Percentiles rank a stretch among this genome's conserved stretches.
Evolutionary conservation across 2,113 vertebrate genomes (phyloP).

Genomic region (Ammodramus savannarum): DNA sequence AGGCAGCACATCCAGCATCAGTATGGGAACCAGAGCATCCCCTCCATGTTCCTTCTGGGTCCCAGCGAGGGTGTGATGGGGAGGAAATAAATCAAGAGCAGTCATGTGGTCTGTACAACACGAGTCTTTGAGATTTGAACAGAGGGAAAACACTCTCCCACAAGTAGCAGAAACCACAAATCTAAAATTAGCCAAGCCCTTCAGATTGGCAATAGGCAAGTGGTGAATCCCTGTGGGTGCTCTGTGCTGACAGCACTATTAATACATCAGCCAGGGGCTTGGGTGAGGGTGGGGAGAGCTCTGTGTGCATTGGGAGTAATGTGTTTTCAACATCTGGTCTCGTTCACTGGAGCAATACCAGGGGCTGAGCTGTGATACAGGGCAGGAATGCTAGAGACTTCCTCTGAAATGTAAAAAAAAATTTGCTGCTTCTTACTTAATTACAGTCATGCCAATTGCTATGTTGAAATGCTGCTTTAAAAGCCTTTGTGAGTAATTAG

Average conservation of each 20-base stretch:
- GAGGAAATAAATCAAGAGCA: background rate
- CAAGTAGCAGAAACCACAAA: background rate
- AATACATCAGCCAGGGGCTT: conserved; percentile 20
- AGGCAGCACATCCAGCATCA: background rate
- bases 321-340: background rate
- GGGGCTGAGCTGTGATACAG: background rate
- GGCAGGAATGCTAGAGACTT: background rate
- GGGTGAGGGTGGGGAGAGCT: background rate
- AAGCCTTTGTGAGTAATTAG: conserved; percentile 81
- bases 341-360: background rate
- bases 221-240: conserved; percentile 48
- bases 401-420: background rate
- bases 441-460: conserved; percentile 70
- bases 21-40: background rate
- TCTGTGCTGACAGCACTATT: conserved; percentile 27
- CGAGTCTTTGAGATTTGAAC: conserved; percentile 22
- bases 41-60: background rate
- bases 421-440: conserved; percentile 57
- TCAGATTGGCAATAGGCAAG: conserved; percentile 6
- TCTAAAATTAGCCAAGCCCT: conserved; percentile 57
- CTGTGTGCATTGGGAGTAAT: background rate
- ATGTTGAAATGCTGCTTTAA: conserved; percentile 71
- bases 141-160: background rate
- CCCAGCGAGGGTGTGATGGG: background rate
- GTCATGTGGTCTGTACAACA: background rate